Evolutionary conservation across 2,888 invertebrate species (phyloP).

Genomic region (Drosophila seclusa): DNA sequence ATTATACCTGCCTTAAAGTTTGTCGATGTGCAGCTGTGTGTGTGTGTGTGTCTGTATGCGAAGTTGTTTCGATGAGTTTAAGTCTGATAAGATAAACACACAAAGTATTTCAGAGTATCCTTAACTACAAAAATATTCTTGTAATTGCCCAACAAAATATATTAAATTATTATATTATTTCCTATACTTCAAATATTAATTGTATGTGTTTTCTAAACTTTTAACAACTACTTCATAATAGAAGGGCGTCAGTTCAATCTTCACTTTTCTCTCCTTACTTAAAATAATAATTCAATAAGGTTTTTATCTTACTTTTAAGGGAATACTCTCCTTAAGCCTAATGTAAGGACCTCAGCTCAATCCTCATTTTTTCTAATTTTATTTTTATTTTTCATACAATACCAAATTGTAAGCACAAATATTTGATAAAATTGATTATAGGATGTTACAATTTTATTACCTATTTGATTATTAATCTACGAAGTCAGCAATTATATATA

Average conservation of each 20-base stretch:
- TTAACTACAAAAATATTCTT: background rate
- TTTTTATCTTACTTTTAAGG: background rate
- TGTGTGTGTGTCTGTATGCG: background rate
- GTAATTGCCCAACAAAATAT: background rate
- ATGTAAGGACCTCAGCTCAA: background rate
- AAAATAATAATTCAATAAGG: background rate
- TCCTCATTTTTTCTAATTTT: background rate
- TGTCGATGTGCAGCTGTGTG: background rate
- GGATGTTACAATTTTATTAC: background rate
- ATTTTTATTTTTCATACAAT: background rate
- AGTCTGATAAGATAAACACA: background rate
- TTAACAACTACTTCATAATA: background rate
- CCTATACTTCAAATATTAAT: background rate
- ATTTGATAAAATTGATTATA: background rate
- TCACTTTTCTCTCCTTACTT: background rate
- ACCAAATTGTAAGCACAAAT: background rate
- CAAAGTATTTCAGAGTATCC: background rate
- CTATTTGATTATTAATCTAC: background rate
- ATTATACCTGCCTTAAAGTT: slow-evolving; percentile 16
- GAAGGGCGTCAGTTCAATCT: background rate
- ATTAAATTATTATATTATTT: background rate
- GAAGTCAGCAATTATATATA: background rate
- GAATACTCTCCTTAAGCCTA: background rate
- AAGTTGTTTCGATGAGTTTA: slow-evolving; percentile 8
- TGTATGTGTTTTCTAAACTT: background rate